Percentiles rank a stretch among this genome's conserved stretches.
Conservation (phyloP, 2,797 vertebrate species). For the Agapornis canus region DNA sequence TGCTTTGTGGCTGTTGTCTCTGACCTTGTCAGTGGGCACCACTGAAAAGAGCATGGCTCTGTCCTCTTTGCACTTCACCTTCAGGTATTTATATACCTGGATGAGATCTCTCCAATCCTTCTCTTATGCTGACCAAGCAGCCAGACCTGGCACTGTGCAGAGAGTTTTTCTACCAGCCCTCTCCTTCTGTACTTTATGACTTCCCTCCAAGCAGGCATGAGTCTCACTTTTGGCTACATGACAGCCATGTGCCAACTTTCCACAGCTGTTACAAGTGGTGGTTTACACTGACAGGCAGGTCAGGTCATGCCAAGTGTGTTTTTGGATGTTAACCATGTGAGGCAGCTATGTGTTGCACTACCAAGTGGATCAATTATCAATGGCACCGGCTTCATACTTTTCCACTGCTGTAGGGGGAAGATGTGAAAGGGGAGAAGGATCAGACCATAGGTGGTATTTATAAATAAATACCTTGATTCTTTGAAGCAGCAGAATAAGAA, state of each 20-base stretch:
- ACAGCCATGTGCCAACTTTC: not conserved
- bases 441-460: not conserved
- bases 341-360: not conserved
- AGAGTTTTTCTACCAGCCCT: not conserved
- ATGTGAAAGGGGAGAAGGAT: not conserved
- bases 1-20: not conserved
- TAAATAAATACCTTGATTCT: slow-evolving; percentile 19
- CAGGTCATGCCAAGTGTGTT: fast-evolving
- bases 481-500: slow-evolving; percentile 7
- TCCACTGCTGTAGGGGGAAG: not conserved
- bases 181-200: not conserved
- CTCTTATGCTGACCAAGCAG: not conserved
- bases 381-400: not conserved
- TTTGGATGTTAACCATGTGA: not conserved
- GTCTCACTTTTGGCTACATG: not conserved
- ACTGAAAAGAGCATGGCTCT: not conserved
- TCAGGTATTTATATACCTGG: not conserved
- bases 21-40: not conserved
- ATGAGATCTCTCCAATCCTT: fast-evolving
- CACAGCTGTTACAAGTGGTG: not conserved
- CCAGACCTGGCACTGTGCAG: not conserved
- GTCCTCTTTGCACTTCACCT: not conserved
- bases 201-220: fast-evolving
- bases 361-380: not conserved
- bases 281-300: not conserved